Evolutionary conservation across 2,888 invertebrate genomes (phyloP).

Genomic region (Leptinotarsa tumamoca): DNA sequence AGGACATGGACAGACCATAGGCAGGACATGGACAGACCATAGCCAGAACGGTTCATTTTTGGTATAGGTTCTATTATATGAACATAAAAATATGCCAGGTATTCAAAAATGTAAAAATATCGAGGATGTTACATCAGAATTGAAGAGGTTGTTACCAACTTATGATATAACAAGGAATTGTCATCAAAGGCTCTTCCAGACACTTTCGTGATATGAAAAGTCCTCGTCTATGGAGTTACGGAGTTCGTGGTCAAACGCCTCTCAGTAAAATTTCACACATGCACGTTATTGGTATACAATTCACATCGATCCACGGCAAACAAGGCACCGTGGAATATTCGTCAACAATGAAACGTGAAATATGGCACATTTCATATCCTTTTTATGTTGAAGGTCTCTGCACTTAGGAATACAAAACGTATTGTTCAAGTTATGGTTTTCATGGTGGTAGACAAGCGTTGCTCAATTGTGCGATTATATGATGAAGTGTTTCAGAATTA

Average conservation of each 20-base stretch:
- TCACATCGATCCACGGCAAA: neutral
- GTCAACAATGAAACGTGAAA: slow-evolving; percentile 22
- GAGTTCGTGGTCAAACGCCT: neutral
- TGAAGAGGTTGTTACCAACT: too few relatives aligned
- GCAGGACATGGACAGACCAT: too few relatives aligned
- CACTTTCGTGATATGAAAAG: neutral
- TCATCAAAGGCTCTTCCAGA: too few relatives aligned
- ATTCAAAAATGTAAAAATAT: too few relatives aligned
- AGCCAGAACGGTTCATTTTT: too few relatives aligned
- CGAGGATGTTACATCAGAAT: too few relatives aligned
- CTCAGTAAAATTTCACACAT: neutral
- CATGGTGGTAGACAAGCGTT: neutral
- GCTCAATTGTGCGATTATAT: neutral
- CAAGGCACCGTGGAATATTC: slow-evolving; percentile 21
- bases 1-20: too few relatives aligned
- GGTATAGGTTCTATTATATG: too few relatives aligned
- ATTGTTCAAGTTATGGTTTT: slow-evolving; percentile 4
- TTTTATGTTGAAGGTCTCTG: slow-evolving; percentile 8
- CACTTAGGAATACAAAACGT: slow-evolving; percentile 3
- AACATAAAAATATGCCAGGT: too few relatives aligned
- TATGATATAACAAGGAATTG: too few relatives aligned
- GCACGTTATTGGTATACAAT: slow-evolving; percentile 6
- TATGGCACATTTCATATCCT: slow-evolving; percentile 24
- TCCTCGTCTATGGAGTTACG: neutral
- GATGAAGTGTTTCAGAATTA: neutral